Evolutionary conservation across 2,113 vertebrate species (phyloP).

Genomic region (Channa maculata): DNA sequence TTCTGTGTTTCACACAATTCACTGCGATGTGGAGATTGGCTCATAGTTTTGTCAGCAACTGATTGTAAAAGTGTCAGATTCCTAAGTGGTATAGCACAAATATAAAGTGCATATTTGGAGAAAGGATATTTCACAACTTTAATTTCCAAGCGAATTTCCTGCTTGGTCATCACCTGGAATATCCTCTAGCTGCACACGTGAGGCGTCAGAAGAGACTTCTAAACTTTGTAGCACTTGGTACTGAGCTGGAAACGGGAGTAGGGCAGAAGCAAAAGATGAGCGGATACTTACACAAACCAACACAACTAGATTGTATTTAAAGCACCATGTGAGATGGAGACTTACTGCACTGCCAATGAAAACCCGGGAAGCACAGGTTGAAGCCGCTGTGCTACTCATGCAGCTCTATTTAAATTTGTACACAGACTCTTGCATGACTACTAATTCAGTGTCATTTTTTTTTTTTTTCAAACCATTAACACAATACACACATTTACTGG

Average conservation of each 20-base stretch:
- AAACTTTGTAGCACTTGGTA: not conserved
- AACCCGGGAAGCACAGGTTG: slow-evolving; percentile 26
- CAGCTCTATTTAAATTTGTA: not conserved
- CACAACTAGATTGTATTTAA: not conserved
- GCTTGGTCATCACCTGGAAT: not conserved
- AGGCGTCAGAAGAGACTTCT: slow-evolving; percentile 3
- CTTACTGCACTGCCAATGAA: not conserved
- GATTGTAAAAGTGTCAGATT: not conserved
- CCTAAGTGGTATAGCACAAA: not conserved
- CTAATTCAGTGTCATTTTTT: not conserved
- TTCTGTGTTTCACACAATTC: not conserved
- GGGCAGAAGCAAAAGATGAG: not conserved
- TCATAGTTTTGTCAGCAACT: not conserved
- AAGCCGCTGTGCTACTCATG: not conserved
- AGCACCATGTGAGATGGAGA: not conserved
- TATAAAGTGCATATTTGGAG: too few species aligned
- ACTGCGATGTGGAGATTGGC: not conserved
- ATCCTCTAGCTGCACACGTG: not conserved
- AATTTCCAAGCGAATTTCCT: not conserved
- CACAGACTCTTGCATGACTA: not conserved
- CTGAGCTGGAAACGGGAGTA: not conserved
- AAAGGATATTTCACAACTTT: not conserved
- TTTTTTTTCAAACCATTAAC: too few species aligned
- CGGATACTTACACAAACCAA: not conserved
- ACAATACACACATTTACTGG: not conserved